Evolutionary conservation across 2,113 vertebrate genomes (phyloP), one percentile per base, ranked within the genome.

Genomic region (Platycercus adscitus): DNA sequence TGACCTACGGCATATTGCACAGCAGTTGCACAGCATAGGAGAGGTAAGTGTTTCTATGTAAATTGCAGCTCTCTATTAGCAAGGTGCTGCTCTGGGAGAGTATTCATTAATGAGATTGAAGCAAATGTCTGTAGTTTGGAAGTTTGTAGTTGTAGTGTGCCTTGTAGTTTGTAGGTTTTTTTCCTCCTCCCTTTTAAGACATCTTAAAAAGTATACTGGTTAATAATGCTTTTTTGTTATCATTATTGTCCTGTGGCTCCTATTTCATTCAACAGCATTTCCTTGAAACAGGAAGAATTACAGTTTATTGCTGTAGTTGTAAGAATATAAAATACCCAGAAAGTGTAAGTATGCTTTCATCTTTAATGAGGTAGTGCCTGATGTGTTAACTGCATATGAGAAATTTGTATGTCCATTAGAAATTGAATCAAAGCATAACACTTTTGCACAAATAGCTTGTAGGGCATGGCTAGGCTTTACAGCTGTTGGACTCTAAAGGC

Each of bases 21-120:
- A 98, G 89, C 99, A 99, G 97, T 98, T 99, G 8, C 99, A 99
- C 95, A 99, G 99, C 93, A 98, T 98, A 77, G 99, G 99, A 82
- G 99, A 99, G 98, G 99, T 99, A 95, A 98, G 98, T 92, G 76
- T 13, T 75, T 82, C 80, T 89, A 68, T 55, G 17, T 66, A 39
- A 88, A 64, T 23, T 61, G 23, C 16, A 3, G 63, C 12, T 43
- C 14, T 86, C 37, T 44, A 33, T 66, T 75, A 79, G 14, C n/a
- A 90, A 63, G 24, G 28, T 69, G 37, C 12, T 75, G 14, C 41
- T 86, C 33, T 64, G 29, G 8, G 58, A 31, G 20, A 69, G n/a
- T 39, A 68, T 25, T 85, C 11, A 18, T 80, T 86, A 52, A 61
- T 61, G 17, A 72, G 9, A 66, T 75, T 78, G 65, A 81, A 68